These are phyloP conservation scores for Morone chrysops DNA, from an alignment of 2,113 vertebrate genomes.

Conservation along the genomic window DNA sequence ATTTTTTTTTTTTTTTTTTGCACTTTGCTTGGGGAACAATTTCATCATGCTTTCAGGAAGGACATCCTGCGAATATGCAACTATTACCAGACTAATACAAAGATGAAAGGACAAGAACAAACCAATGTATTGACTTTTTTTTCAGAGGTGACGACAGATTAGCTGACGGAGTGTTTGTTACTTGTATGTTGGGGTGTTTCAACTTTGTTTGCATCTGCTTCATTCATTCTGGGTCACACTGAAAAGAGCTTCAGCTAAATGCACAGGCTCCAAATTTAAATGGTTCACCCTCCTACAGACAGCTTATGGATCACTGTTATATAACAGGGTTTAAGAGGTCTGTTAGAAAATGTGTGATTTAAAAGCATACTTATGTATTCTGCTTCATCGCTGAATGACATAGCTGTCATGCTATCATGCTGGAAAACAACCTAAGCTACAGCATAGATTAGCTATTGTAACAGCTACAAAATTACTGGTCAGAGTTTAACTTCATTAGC, in stretches of 20 bases:
- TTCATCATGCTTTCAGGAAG: constrained; percentile 50
- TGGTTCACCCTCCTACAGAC: constrained; percentile 8
- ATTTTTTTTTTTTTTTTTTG: constrained; percentile 27
- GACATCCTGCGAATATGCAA: constrained; percentile 27
- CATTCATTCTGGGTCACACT: constrained; percentile 7
- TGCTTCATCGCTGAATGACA: constrained; percentile 1
- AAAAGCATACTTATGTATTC: constrained; percentile 12
- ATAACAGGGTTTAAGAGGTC: constrained; percentile 37
- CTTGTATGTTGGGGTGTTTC: constrained; percentile 12
- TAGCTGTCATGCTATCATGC: not conserved
- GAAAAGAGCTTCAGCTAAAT: constrained; percentile 16
- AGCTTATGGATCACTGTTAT: constrained; percentile 38
- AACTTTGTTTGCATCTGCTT: constrained; percentile 4
- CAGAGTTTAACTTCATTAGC: no score
- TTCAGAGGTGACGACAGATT: not conserved
- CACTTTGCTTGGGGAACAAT: constrained; percentile 52
- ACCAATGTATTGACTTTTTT: constrained; percentile 4
- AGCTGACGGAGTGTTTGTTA: not conserved
- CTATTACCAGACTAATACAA: constrained; percentile 31
- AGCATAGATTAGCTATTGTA: not conserved
- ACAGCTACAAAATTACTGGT: not conserved
- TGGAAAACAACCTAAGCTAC: not conserved
- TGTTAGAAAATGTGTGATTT: constrained; percentile 15
- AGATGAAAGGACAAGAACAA: constrained; percentile 47
- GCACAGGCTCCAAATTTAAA: constrained; percentile 19